Conservation (phyloP, 1,140 invertebrate genomes). For the Pantala flavescens region DNA sequence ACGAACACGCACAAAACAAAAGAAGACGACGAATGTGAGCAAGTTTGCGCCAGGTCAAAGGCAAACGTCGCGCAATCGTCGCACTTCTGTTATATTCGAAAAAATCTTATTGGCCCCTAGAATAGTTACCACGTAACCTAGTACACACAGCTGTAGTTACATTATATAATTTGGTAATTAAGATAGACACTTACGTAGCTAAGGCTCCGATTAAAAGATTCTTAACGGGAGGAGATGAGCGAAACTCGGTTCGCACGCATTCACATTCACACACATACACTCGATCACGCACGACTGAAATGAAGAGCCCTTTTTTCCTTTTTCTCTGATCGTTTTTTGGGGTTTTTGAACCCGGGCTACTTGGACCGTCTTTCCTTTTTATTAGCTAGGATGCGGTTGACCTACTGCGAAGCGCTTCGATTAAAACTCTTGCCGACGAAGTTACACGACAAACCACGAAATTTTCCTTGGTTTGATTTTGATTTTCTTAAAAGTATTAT, state of each 20-base stretch:
- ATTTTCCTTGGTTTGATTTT: too few relatives aligned
- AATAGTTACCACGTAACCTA: constrained; percentile 9
- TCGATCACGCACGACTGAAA: background rate
- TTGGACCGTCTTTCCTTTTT: too few relatives aligned
- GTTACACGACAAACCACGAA: too few relatives aligned
- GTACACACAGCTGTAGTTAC: constrained; percentile 8
- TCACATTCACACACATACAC: background rate
- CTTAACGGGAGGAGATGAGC: background rate
- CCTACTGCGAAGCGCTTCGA: too few relatives aligned
- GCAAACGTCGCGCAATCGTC: background rate
- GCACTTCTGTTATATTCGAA: background rate
- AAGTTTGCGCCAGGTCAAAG: background rate
- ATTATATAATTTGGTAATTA: background rate
- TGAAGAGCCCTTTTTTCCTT: too few relatives aligned
- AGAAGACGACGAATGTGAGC: background rate
- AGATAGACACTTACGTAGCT: constrained; percentile 6
- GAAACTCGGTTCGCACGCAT: background rate
- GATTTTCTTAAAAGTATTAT: too few relatives aligned
- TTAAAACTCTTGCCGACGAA: too few relatives aligned
- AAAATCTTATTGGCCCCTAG: constrained; percentile 9
- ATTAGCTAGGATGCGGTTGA: too few relatives aligned
- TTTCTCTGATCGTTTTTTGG: too few relatives aligned
- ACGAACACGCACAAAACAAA: background rate
- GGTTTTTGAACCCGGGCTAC: too few relatives aligned
- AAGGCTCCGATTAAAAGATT: background rate